Base-by-base conservation (phyloP, 2,888 invertebrate genomes). In the Diplazon laetatorius region DNA sequence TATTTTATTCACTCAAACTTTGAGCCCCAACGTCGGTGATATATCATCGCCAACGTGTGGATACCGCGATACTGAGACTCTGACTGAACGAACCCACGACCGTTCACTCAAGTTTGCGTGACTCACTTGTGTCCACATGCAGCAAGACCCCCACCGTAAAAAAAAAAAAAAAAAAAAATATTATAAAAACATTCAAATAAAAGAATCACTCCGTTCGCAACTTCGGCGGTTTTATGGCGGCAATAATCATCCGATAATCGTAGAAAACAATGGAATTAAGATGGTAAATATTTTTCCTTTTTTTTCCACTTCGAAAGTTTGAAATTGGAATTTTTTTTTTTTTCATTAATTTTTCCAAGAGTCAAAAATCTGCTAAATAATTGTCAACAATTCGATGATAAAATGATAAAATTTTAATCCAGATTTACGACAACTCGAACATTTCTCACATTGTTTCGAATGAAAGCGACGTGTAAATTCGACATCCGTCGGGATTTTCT, bases 101-200 rank as follows among this genome's bases (percentile, higher is more conserved):
- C 60, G 65, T 77, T 72, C 72, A 63, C 62, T 69, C 76, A 71
- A 78, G 60, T 78, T 74, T 55, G 52, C 50, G 59, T 78, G 78
- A 69, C 74, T 78, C 74, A 78, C 60, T 68, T 77, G 42, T 52
- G 65, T 76, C 70, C 74, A 42, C 55, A 57, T 69, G 50, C 46
- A 65, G 55, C 62, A 22, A 57, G 30, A 20, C 48, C 68, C 72
- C 20, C 70, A 44, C 39, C 52, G 25, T 37, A 25, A 0, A 12
- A 25, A 50, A 52, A 50, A n/a, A 46, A 37, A 48, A 37, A 18
- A 50, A 59, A 25, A 25, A 16, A 22, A 62, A 66, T 55, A 65
- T 22, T 37, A 48, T 30, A 62, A 68, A 25, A 50, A 50, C 22
- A 50, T 50, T 2, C 20, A 12, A 30, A 30, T 30, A 30, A 30